Conservation (phyloP, 2,888 invertebrate species). For the Harpalus rubripes region DNA sequence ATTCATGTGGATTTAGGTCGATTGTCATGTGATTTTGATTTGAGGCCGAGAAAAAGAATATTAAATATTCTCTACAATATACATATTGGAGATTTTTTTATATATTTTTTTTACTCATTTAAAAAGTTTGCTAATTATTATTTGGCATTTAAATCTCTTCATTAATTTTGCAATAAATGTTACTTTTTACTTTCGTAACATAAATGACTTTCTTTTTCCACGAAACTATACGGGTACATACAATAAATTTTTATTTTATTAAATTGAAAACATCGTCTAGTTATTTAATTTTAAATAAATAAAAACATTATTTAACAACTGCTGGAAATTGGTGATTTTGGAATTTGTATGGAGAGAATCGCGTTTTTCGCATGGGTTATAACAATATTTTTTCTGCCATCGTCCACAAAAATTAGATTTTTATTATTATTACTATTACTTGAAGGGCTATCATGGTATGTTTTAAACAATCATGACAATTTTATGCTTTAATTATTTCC, state of each 20-base stretch:
- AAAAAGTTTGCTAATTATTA: neutral
- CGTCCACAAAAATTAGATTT: too few relatives aligned
- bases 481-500: too few relatives aligned
- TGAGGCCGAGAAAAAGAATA: neutral
- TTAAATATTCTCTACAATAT: neutral
- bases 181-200: neutral
- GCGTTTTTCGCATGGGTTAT: too few relatives aligned
- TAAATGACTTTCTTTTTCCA: neutral
- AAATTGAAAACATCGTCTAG: too few relatives aligned
- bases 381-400: too few relatives aligned
- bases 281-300: neutral
- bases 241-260: neutral
- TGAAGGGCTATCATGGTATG: too few relatives aligned
- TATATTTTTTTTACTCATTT: neutral
- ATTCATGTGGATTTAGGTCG: constrained; percentile 22
- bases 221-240: neutral
- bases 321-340: too few relatives aligned
- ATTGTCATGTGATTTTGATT: neutral
- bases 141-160: neutral
- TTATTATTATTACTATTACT: too few relatives aligned
- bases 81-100: neutral
- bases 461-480: too few relatives aligned
- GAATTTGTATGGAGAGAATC: too few relatives aligned
- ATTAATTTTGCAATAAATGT: neutral
- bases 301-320: too few relatives aligned